phyloP scores from a whole-genome alignment of 2,113 vertebrate genomes.

The Corythoichthys haematopterus region DNA sequence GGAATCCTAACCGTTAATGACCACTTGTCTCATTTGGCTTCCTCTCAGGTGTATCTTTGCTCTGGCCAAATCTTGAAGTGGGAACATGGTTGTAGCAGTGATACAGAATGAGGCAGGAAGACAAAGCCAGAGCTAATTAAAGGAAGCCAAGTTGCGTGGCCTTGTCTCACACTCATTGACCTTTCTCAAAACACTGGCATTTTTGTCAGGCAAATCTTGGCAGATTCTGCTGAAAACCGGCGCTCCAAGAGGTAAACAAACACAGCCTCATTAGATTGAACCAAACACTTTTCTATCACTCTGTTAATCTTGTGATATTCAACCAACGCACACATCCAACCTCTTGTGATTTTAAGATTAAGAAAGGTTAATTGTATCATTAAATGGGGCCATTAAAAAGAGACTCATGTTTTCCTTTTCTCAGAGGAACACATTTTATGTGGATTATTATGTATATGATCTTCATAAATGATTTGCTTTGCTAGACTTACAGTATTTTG shows the following conservation, averaged over 20 bases:
- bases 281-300: conserved; percentile 51
- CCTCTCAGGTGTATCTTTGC: conserved; percentile 43
- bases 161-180: conserved; percentile 69
- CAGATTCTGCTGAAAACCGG: conserved; percentile 47
- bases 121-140: conserved; percentile 69
- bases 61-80: conserved; percentile 41
- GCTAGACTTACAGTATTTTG: background rate
- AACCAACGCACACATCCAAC: conserved; percentile 26
- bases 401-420: conserved; percentile 23
- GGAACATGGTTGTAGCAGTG: conserved; percentile 47
- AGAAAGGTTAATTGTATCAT: conserved; percentile 27
- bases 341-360: conserved; percentile 27
- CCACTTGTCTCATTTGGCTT: conserved; percentile 29
- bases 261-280: conserved; percentile 63
- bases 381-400: conserved; percentile 15
- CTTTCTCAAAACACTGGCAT: conserved; percentile 72
- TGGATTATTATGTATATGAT: conserved; percentile 5
- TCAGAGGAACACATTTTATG: conserved; percentile 14
- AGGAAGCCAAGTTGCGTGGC: conserved; percentile 62
- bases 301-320: conserved; percentile 53
- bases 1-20: conserved; percentile 37
- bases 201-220: conserved; percentile 60
- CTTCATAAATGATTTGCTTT: conserved; percentile 5
- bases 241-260: conserved; percentile 57
- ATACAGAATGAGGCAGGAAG: conserved; percentile 45